These are phyloP conservation scores for Cyphomyrus discorhynchus DNA, from an alignment of 2,113 vertebrate species.

Conservation along the genomic window DNA sequence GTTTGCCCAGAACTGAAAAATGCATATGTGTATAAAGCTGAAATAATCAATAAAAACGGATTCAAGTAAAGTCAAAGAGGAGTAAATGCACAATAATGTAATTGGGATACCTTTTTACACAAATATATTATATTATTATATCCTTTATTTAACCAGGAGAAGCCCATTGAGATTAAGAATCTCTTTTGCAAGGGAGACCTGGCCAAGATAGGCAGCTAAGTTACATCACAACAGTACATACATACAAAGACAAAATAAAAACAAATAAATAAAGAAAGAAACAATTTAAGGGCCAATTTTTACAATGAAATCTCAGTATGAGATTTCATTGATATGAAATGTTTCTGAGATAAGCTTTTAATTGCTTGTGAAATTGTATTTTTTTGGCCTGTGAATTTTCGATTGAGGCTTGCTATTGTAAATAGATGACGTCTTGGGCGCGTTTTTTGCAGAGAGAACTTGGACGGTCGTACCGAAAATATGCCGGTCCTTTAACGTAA, in stretches of 20 bases:
- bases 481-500: background rate
- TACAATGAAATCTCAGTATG: no score
- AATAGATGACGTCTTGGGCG: background rate
- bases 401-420: background rate
- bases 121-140: no score
- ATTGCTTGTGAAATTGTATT: background rate
- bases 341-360: background rate
- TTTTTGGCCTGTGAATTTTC: background rate
- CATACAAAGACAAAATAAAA: no score
- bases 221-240: no score
- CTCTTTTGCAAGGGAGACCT: no score
- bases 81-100: background rate
- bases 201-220: no score
- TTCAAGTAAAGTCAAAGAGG: background rate
- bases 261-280: no score
- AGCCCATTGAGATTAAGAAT: no score
- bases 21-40: background rate
- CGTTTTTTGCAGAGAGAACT: background rate
- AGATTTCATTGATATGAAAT: no score
- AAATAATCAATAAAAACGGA: background rate
- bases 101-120: background rate
- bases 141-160: no score
- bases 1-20: background rate
- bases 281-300: no score
- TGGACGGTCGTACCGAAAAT: background rate